These are phyloP conservation scores for Calameuta filiformis DNA, from an alignment of 2,888 invertebrate species.

Conservation along the genomic window DNA sequence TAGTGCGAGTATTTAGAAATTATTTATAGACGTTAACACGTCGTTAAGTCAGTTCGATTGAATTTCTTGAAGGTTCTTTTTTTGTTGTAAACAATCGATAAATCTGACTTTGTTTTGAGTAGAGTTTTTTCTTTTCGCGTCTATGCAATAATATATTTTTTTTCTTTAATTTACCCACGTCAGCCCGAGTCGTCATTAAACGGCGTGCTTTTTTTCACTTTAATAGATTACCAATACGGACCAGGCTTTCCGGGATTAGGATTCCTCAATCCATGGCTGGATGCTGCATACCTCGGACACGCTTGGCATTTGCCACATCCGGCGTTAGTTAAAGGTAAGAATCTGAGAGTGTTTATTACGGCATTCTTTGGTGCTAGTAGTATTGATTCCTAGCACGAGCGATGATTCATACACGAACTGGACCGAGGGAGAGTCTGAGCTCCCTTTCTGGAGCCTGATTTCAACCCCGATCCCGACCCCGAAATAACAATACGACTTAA, in stretches of 20 bases:
- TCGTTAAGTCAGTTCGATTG: conserved; percentile 11
- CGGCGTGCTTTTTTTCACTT: conserved; percentile 23
- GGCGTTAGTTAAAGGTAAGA: conserved; percentile 74
- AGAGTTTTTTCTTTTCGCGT: conserved; percentile 2
- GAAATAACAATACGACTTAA: conserved; percentile 54
- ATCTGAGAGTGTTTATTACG: conserved; percentile 12
- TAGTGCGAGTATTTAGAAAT: neutral
- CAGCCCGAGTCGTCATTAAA: neutral
- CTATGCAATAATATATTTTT: neutral
- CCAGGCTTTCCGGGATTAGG: conserved; percentile 71
- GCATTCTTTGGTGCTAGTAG: neutral
- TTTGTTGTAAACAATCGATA: conserved; percentile 22
- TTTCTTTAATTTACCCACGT: neutral
- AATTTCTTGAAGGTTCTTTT: conserved; percentile 8
- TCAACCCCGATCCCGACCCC: conserved; percentile 32
- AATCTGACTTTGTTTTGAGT: conserved; percentile 20
- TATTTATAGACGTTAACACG: conserved; percentile 15
- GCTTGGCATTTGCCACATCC: conserved; percentile 71
- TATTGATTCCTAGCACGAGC: conserved; percentile 31
- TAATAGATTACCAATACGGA: conserved; percentile 82
- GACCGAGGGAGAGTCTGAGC: conserved; percentile 52
- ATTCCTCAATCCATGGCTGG: conserved; percentile 85
- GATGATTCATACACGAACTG: conserved; percentile 60
- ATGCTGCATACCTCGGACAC: conserved; percentile 85
- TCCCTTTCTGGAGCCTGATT: conserved; percentile 42